These are phyloP conservation scores for Mustela nigripes DNA, from an alignment of 2,113 vertebrate species.

Conservation along the genomic window DNA sequence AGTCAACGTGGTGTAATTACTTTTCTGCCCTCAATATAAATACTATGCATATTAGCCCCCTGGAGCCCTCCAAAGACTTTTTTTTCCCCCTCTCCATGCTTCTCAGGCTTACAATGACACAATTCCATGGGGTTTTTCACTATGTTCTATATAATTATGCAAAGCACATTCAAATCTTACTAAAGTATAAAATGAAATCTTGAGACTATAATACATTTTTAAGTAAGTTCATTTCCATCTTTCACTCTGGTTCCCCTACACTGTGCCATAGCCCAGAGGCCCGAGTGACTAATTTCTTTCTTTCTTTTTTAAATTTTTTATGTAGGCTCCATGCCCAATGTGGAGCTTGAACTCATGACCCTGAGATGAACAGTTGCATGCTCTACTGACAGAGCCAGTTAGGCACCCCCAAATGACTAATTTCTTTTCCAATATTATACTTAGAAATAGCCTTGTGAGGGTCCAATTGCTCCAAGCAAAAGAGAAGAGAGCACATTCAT, in stretches of 20 bases:
- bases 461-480: slow-evolving; percentile 33
- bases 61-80: background rate
- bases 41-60: background rate
- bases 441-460: slow-evolving; percentile 36
- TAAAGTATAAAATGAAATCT: slow-evolving; percentile 44
- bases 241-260: slow-evolving; percentile 5
- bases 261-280: background rate
- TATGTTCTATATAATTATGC: slow-evolving; percentile 25
- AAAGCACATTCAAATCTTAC: slow-evolving; percentile 47
- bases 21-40: slow-evolving; percentile 54
- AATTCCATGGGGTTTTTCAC: slow-evolving; percentile 11
- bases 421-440: slow-evolving; percentile 36
- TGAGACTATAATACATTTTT: slow-evolving; percentile 9
- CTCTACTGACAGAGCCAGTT: background rate
- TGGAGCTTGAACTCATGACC: background rate
- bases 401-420: background rate
- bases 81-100: background rate
- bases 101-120: slow-evolving; percentile 50
- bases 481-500: slow-evolving; percentile 37
- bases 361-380: background rate
- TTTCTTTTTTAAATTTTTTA: background rate
- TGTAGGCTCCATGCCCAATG: background rate
- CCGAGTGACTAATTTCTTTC: slow-evolving; percentile 31
- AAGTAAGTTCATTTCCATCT: slow-evolving; percentile 58
- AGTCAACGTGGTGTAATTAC: slow-evolving; percentile 11